Conservation (phyloP, 2,113 vertebrate species). For the Morone chrysops region DNA sequence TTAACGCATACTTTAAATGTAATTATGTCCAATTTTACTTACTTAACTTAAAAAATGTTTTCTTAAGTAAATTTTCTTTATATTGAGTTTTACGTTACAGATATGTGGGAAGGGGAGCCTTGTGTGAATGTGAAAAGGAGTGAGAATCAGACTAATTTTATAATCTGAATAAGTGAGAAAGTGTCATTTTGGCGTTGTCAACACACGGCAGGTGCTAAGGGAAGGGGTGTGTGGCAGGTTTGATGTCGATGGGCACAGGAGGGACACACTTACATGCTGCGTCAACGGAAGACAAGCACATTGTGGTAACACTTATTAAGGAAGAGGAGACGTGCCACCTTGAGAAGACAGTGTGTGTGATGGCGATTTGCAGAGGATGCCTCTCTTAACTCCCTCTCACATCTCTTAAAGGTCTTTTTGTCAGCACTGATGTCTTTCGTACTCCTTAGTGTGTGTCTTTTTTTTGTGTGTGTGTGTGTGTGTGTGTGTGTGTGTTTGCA, state of each 20-base stretch:
- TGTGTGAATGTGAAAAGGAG: slow-evolving; percentile 57
- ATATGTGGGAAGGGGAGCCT: slow-evolving; percentile 12
- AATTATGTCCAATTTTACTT: slow-evolving; percentile 3
- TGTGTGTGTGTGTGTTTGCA: slow-evolving; percentile 46
- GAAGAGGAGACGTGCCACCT: slow-evolving; percentile 63
- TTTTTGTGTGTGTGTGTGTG: slow-evolving; percentile 15
- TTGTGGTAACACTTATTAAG: slow-evolving; percentile 82
- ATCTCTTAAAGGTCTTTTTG: slow-evolving; percentile 68
- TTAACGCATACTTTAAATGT: not conserved
- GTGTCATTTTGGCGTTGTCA: slow-evolving; percentile 82
- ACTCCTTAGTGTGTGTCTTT: slow-evolving; percentile 27
- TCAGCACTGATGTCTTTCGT: slow-evolving; percentile 40
- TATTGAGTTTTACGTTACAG: slow-evolving; percentile 26
- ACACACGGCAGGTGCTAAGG: slow-evolving; percentile 81
- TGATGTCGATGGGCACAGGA: slow-evolving; percentile 71
- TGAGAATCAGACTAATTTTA: slow-evolving; percentile 77
- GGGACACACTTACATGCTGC: slow-evolving; percentile 70
- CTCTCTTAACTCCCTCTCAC: slow-evolving; percentile 57
- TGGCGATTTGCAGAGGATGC: slow-evolving; percentile 59
- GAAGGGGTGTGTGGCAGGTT: slow-evolving; percentile 80
- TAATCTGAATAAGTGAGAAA: slow-evolving; percentile 79
- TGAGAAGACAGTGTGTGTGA: slow-evolving; percentile 58
- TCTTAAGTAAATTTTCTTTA: slow-evolving; percentile 3
- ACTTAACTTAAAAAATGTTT: not conserved
- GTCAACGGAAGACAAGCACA: slow-evolving; percentile 73